phyloP scores from a whole-genome alignment of 1,140 invertebrate species.

The Plectrocnemia conspersa region DNA sequence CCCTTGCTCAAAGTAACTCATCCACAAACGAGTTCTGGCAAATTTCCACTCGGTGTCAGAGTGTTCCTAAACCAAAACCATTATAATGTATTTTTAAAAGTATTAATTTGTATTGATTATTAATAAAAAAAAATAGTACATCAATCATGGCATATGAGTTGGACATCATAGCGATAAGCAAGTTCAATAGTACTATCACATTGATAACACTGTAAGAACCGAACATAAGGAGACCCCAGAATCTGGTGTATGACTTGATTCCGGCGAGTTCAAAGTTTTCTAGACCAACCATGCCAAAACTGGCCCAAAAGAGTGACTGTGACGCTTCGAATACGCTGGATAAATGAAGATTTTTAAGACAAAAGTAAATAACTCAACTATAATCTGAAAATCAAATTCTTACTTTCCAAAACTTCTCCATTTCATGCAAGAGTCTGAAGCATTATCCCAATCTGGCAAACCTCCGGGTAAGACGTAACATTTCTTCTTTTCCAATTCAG shows the following conservation, averaged over 20 bases:
- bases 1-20: conserved; percentile 86
- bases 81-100: neutral
- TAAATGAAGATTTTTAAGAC: conserved; percentile 34
- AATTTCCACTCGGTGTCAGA: conserved; percentile 90
- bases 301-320: conserved; percentile 87
- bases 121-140: conserved; percentile 39
- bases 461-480: conserved; percentile 62
- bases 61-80: conserved; percentile 57
- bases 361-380: no score
- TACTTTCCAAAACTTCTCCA: conserved; percentile 68
- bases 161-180: conserved; percentile 89
- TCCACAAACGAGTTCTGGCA: conserved; percentile 80
- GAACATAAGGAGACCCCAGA: conserved; percentile 78
- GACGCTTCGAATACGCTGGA: conserved; percentile 82
- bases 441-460: conserved; percentile 60
- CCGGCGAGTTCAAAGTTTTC: conserved; percentile 71
- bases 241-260: conserved; percentile 73
- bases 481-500: conserved; percentile 71
- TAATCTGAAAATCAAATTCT: no score
- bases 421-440: conserved; percentile 68
- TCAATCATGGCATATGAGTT: conserved; percentile 79
- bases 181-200: conserved; percentile 78
- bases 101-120: neutral
- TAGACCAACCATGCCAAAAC: conserved; percentile 80
- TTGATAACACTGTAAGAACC: conserved; percentile 80